Evolutionary conservation across 2,797 vertebrate genomes (phyloP).

Genomic region (Phalloptychus januarius): DNA sequence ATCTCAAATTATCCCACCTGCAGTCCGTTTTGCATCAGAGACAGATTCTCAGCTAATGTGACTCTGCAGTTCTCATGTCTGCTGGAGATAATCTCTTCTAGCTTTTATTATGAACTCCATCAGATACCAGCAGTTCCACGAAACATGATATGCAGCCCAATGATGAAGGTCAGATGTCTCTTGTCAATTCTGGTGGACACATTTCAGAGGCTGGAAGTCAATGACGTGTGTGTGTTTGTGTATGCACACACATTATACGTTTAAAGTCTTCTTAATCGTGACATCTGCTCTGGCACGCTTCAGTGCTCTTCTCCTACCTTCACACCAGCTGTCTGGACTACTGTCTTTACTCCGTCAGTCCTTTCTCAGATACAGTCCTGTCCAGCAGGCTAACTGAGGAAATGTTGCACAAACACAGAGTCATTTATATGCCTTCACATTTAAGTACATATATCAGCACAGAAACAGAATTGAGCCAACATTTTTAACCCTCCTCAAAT

Average conservation of each 20-base stretch:
- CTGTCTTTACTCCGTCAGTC: conserved; percentile 24
- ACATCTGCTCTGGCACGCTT: conserved; percentile 4
- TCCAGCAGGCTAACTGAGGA: conserved; percentile 81
- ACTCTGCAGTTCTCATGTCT: conserved; percentile 1
- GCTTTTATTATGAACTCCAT: background rate
- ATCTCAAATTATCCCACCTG: conserved; percentile 12
- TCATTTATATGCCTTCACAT: conserved; percentile 6
- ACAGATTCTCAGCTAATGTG: conserved; percentile 23
- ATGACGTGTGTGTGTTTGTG: conserved; percentile 16
- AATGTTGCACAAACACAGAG: conserved; percentile 14
- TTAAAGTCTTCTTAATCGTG: conserved; percentile 30
- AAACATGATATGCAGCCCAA: conserved; percentile 23
- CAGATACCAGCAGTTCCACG: conserved; percentile 22
- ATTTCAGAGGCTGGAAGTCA: conserved; percentile 13
- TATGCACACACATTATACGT: conserved; percentile 1
- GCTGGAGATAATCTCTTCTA: background rate
- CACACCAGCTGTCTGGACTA: conserved; percentile 18
- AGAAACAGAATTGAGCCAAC: conserved; percentile 14
- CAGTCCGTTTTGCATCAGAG: conserved; percentile 4
- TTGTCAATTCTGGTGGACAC: conserved; percentile 17
- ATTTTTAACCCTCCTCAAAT: conserved; percentile 8
- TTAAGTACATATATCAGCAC: background rate
- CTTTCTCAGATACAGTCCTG: conserved; percentile 71
- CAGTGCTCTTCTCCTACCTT: background rate
- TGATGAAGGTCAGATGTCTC: conserved; percentile 15